A percentile compares a stretch with the other conserved stretches of the same genome.
These are phyloP conservation scores for Naso thynnoides DNA, from an alignment of 2,797 vertebrate genomes.

Conservation along the genomic window DNA sequence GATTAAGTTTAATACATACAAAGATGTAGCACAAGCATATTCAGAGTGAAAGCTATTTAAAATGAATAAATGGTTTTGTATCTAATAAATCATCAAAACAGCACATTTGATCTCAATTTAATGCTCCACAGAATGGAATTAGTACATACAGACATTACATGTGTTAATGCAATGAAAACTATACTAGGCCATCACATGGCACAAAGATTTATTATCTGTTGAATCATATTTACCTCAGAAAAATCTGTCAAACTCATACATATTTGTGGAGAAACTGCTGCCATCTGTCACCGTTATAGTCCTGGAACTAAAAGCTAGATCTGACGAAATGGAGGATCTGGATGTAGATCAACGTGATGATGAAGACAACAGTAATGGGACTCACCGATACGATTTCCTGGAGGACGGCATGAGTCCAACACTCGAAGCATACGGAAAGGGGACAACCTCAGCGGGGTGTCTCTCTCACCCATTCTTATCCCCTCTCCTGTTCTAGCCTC, in stretches of 20 bases:
- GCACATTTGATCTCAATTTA: conserved; percentile 3
- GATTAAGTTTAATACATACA: conserved; percentile 2
- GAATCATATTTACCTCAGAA: not conserved
- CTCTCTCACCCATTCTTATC: conserved; percentile 73
- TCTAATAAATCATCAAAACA: conserved; percentile 18
- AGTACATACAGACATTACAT: not conserved
- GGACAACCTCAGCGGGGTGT: conserved; percentile 76
- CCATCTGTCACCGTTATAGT: not conserved
- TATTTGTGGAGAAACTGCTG: not conserved
- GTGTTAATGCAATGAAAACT: not conserved
- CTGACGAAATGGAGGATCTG: not conserved
- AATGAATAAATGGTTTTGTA: conserved; percentile 21
- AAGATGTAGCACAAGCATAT: conserved; percentile 12
- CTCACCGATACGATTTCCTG: conserved; percentile 84
- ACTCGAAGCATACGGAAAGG: conserved; percentile 84
- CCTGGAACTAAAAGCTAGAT: not conserved
- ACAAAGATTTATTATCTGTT: not conserved
- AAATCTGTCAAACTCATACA: not conserved
- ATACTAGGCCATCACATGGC: not conserved
- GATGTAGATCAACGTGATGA: conserved; percentile 10
- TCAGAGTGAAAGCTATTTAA: conserved; percentile 20
- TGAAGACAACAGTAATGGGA: conserved; percentile 28
- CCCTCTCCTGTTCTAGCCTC: conserved; percentile 67
- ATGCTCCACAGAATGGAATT: not conserved
- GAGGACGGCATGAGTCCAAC: conserved; percentile 81